Evolutionary conservation across 2,113 vertebrate genomes (phyloP).

Genomic region (Tenrec ecaudatus): DNA sequence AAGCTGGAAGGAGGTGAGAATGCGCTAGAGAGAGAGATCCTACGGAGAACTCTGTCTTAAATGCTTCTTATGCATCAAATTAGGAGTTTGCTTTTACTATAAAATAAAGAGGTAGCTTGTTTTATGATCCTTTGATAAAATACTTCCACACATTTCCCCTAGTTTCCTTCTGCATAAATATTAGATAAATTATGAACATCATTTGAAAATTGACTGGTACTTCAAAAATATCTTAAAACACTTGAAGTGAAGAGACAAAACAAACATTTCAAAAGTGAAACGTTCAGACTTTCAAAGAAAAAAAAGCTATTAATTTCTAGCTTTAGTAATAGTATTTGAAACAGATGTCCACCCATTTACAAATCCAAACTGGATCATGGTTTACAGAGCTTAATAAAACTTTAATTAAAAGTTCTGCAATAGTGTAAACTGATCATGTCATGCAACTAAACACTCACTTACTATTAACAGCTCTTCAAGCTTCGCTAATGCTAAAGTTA

Average conservation of each 20-base stretch:
- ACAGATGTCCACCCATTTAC: slow-evolving; percentile 72
- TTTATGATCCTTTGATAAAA: slow-evolving; percentile 22
- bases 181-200: background rate
- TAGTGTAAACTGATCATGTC: slow-evolving; percentile 76
- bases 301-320: slow-evolving; percentile 62
- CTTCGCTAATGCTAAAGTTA: slow-evolving; percentile 46
- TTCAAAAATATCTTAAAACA: slow-evolving; percentile 43
- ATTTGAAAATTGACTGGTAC: slow-evolving; percentile 44
- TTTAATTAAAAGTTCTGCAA: slow-evolving; percentile 75
- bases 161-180: slow-evolving; percentile 17
- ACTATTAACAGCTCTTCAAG: slow-evolving; percentile 67
- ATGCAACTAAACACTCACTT: slow-evolving; percentile 73
- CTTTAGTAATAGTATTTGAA: slow-evolving; percentile 76
- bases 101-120: background rate
- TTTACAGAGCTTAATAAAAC: slow-evolving; percentile 79
- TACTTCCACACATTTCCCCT: background rate
- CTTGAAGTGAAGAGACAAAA: slow-evolving; percentile 28
- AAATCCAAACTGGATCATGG: slow-evolving; percentile 73
- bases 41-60: background rate
- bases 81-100: slow-evolving; percentile 3
- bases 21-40: background rate
- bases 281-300: slow-evolving; percentile 40
- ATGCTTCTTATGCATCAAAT: background rate
- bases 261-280: slow-evolving; percentile 58
- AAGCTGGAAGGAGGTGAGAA: background rate